These are phyloP conservation scores for Notechis scutatus DNA, from an alignment of 2,113 vertebrate species.

Conservation along the genomic window DNA sequence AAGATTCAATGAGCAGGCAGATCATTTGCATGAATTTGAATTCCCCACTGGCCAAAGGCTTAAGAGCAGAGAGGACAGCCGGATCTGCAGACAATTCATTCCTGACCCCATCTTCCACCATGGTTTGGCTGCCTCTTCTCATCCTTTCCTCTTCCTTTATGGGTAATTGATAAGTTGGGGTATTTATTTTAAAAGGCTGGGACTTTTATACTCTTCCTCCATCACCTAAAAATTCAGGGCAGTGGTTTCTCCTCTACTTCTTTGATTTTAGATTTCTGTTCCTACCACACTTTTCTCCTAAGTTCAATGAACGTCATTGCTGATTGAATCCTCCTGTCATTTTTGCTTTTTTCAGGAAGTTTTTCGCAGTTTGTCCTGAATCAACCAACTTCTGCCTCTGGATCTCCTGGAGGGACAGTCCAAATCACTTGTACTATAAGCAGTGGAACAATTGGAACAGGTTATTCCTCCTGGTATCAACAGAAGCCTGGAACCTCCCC, in stretches of 20 bases:
- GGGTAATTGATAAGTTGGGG: background rate
- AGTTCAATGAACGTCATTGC: too few relatives aligned
- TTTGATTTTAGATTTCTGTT: background rate
- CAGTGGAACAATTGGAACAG: background rate
- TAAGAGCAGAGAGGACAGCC: background rate
- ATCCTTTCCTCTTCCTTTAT: background rate
- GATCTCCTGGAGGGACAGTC: background rate
- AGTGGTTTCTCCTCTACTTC: background rate
- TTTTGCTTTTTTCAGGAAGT: background rate
- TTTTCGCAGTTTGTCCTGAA: background rate
- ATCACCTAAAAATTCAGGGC: background rate
- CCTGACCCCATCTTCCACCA: background rate
- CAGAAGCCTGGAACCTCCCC: background rate
- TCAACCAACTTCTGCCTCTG: background rate
- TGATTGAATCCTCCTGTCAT: background rate
- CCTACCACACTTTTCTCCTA: background rate
- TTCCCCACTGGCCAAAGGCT: background rate
- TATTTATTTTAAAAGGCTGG: too few relatives aligned
- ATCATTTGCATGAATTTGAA: background rate
- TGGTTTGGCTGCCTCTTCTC: background rate
- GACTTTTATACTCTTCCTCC: too few relatives aligned
- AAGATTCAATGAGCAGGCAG: background rate
- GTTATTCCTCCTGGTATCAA: accelerated
- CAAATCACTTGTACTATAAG: background rate
- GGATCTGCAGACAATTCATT: background rate